Base-by-base conservation (phyloP, 2,888 invertebrate species). In the Entomobrya proxima region DNA sequence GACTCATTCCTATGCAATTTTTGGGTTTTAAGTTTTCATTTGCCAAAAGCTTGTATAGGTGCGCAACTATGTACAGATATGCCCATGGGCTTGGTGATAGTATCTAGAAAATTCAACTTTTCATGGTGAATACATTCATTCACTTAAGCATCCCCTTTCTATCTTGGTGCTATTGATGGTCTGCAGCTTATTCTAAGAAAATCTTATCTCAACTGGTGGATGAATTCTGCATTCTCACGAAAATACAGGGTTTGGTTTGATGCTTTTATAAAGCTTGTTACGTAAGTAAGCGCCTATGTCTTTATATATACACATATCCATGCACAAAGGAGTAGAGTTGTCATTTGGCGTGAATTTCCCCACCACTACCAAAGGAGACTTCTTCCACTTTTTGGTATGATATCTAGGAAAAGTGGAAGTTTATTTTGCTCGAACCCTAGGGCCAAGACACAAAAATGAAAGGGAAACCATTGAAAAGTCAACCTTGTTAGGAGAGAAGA, bases 141-240 rank as follows among this genome's bases (percentile, higher is more conserved):
- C 50, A 75, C 27, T 74, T 64, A 82, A 44, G 82, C 40, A 75
- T 35, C 32, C 35, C 61, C 55, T 35, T 21, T n/a, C 11, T 15
- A 64, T 64, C 61, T 64, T 64, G 18, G 9, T 35, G 15, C 61
- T 35, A 58, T 9, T 11, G 21, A 27, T 3, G 40, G 3, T 40
- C 24, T 27, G 24, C n/a, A 67, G 37, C 64, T 52, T 77, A 30
- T 84, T 85, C 74, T 58, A 77, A 78, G 77, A 85, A 84, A 67
- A 85, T 72, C 74, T 85, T 85, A 84, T 84, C 78, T 85, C 85
- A 85, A 85, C 85, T 85, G 85, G 85, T 85, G 85, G 78, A 79
- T 85, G 32, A 55, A 55, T 55, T 50, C 30, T 13, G 11, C 55
- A 55, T 24, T 55, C n/a, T 69, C 69, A 64, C 55, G 32, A 35